These are phyloP conservation scores for Picus viridis DNA, from an alignment of 2,797 vertebrate genomes.

Conservation along the genomic window DNA sequence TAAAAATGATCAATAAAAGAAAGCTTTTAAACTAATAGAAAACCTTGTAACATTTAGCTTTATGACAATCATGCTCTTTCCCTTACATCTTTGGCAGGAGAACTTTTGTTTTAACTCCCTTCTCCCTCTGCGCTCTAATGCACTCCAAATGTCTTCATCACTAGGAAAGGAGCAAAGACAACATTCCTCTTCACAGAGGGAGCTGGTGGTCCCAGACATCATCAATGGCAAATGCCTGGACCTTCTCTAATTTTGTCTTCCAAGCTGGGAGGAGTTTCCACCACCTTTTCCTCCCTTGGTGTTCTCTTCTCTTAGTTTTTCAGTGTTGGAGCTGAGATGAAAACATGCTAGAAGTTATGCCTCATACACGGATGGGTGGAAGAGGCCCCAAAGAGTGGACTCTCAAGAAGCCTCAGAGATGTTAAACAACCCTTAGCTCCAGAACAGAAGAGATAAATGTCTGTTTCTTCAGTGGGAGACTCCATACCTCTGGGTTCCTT, in stretches of 20 bases:
- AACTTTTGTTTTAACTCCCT: conserved; percentile 45
- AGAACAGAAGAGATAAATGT: neutral
- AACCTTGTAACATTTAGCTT: conserved; percentile 41
- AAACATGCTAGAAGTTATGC: neutral
- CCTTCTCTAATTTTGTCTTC: neutral
- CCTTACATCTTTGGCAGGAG: neutral
- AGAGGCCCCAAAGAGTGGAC: neutral
- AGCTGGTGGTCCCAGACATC: neutral
- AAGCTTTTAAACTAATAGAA: conserved; percentile 65
- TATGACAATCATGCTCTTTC: conserved; percentile 12
- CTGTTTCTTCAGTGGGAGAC: neutral
- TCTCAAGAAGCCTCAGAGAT: neutral
- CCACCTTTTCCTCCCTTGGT: neutral
- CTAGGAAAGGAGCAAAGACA: neutral
- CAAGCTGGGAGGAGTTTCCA: neutral
- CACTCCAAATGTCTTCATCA: conserved; percentile 40
- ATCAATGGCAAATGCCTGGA: neutral
- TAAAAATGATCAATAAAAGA: conserved; percentile 52
- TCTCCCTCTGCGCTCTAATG: conserved; percentile 13
- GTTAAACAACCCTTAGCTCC: neutral
- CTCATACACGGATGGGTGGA: neutral
- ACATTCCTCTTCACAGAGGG: neutral
- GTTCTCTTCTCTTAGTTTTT: neutral
- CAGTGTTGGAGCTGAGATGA: neutral
- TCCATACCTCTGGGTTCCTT: accelerated